Evolutionary conservation across 37 sponge, comb jelly and placozoan species (phyloP), one percentile per base, ranked within the genome.

Genomic region (Cladorhizidae sp.): DNA sequence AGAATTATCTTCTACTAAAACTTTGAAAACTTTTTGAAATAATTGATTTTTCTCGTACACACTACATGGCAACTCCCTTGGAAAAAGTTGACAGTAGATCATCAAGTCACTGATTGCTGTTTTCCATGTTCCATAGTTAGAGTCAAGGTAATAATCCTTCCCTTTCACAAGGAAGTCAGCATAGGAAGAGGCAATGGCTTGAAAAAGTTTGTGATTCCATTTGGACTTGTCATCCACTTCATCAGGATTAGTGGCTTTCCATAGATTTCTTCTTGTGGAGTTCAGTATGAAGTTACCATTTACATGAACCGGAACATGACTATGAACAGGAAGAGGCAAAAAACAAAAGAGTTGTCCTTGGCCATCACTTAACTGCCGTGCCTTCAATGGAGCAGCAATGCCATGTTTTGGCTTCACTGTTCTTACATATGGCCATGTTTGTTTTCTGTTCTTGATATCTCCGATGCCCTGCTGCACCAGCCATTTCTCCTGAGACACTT

Each of bases 271-370:
- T 22, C 91, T 81, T 56, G 70, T 64, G n/a, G 84, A 55, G 78
- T 86, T 72, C 18, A 93, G 57, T 1, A 82, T 63, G 64, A 93
- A 93, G 67, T 90, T 83, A 6, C 91, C 94, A 89, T 93, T 81
- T 2, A 93, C 58, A 56, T 90, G 91, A 26, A 93, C 84, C 21
- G 91, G 91, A 55, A 90, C 75, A 23, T 33, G 29, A 17, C 75
- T 62, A 21, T 45, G 26, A 15, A 69, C 50, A 40, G 88, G 91
- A 15, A 93, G 79, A 28, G 94, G 94, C 25, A 94, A 69, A 80
- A 90, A 90, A 31, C 88, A 86, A 56, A 84, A 93, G 0, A 83
- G 39, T 36, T 83, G 58, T 33, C 91, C 88, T 45, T 54, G 7
- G 15, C 15, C 54, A 65, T 31, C 26, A 14, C 31, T 65, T 11